These are phyloP conservation scores for Euwallacea similis DNA, from an alignment of 1,140 invertebrate species.

Conservation along the genomic window DNA sequence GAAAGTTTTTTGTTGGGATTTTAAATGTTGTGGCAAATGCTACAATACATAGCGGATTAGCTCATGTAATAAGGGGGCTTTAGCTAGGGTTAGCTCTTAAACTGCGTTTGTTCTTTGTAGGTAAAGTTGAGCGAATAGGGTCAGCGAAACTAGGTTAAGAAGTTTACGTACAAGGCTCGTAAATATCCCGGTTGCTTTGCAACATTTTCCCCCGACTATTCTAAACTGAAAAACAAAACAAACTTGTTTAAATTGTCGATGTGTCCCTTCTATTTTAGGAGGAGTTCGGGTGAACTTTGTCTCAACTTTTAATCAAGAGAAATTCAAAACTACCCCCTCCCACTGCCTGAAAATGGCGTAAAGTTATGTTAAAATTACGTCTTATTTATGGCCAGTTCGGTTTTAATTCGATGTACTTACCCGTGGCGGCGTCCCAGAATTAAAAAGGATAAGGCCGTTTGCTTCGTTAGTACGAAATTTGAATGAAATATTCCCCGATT, in stretches of 20 bases:
- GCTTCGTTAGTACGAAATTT: conserved; percentile 93
- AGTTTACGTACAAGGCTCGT: conserved; percentile 20
- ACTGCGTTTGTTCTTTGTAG: not conserved
- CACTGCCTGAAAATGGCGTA: no score
- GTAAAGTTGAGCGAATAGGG: no score
- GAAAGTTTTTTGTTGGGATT: no score
- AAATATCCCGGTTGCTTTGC: conserved; percentile 25
- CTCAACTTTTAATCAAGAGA: not conserved
- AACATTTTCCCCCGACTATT: conserved; percentile 27
- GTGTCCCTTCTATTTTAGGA: no score
- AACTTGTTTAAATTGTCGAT: not conserved
- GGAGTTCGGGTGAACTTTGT: no score
- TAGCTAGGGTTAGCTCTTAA: not conserved
- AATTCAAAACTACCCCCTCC: not conserved
- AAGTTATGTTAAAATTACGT: conserved; percentile 5
- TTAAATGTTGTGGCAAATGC: no score
- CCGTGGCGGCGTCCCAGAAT: conserved; percentile 75
- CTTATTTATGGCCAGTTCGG: conserved; percentile 8
- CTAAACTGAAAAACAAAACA: conserved; percentile 24
- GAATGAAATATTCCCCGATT: conserved; percentile 85
- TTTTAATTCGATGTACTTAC: conserved; percentile 54
- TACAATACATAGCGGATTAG: no score
- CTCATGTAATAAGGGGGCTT: no score
- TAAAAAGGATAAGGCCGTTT: conserved; percentile 91
- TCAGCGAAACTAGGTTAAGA: not conserved